These are phyloP conservation scores for Xestobium rufovillosum DNA, from an alignment of 2,888 invertebrate species.

Conservation along the genomic window DNA sequence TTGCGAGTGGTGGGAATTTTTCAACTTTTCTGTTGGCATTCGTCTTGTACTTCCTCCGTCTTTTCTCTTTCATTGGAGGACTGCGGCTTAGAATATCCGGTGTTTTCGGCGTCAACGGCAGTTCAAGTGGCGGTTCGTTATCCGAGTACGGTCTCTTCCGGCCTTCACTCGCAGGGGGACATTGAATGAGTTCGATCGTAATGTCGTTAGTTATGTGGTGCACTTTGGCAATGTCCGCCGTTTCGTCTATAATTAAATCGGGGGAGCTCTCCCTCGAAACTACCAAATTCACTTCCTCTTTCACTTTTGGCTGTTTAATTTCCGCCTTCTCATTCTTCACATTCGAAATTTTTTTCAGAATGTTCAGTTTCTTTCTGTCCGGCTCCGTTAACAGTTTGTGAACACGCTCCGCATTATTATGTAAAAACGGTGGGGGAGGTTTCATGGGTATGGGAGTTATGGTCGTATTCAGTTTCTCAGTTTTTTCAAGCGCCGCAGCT, in stretches of 20 bases:
- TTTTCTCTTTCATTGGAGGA: constrained; percentile 52
- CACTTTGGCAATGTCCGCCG: constrained; percentile 33
- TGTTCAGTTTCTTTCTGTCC: constrained; percentile 77
- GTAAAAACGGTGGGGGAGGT: constrained; percentile 20
- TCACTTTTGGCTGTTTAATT: constrained; percentile 35
- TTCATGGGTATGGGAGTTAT: constrained; percentile 39
- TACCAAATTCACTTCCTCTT: constrained; percentile 37
- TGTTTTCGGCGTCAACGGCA: constrained; percentile 50
- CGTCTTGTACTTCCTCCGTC: constrained; percentile 45
- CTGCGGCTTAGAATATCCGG: constrained; percentile 52
- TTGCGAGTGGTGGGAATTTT: neutral
- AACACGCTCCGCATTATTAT: constrained; percentile 25
- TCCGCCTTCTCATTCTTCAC: constrained; percentile 57
- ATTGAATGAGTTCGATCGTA: constrained; percentile 49
- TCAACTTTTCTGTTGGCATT: constrained; percentile 36
- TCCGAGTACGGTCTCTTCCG: constrained; percentile 42
- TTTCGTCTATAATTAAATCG: constrained; percentile 43
- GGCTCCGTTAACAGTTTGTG: constrained; percentile 68
- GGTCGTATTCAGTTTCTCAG: constrained; percentile 41
- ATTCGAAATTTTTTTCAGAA: constrained; percentile 80
- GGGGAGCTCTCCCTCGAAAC: constrained; percentile 41
- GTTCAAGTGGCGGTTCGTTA: constrained; percentile 49
- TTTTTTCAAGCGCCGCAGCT: constrained; percentile 40
- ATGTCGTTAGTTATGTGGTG: constrained; percentile 44
- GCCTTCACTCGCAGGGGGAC: constrained; percentile 31